These are phyloP conservation scores for Chrosomus eos DNA, from an alignment of 2,797 vertebrate species.

Conservation along the genomic window DNA sequence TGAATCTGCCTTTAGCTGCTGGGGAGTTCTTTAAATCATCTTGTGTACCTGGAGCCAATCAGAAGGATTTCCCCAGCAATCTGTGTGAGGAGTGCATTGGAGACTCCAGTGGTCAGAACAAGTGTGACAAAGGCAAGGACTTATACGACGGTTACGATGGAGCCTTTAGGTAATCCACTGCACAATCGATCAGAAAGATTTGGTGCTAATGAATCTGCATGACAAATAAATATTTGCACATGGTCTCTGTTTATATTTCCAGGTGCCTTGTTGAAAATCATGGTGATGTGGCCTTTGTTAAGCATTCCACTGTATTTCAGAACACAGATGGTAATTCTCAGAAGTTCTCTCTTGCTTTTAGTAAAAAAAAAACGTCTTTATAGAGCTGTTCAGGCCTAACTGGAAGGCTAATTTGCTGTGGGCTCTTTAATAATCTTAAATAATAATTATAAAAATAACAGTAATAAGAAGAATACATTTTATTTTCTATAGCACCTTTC, in stretches of 20 bases:
- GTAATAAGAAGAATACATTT: neutral
- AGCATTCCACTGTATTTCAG: constrained; percentile 89
- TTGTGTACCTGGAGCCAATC: constrained; percentile 88
- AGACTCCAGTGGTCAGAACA: constrained; percentile 78
- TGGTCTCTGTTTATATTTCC: constrained; percentile 21
- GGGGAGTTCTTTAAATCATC: constrained; percentile 87
- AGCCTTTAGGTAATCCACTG: constrained; percentile 88
- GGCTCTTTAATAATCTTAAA: neutral
- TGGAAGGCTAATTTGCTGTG: neutral
- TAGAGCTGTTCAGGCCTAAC: neutral
- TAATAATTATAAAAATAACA: neutral
- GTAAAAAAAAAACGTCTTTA: neutral
- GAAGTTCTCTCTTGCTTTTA: neutral
- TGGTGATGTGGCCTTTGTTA: constrained; percentile 95
- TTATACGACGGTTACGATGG: constrained; percentile 86
- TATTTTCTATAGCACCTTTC: neutral
- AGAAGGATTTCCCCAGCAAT: constrained; percentile 77
- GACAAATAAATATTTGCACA: neutral
- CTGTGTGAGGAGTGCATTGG: constrained; percentile 88
- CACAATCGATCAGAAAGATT: neutral
- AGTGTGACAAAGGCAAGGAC: constrained; percentile 87
- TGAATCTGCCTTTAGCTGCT: constrained; percentile 76
- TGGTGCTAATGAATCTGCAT: neutral
- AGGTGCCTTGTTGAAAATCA: constrained; percentile 85
- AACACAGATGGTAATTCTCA: constrained; percentile 86